Conservation (phyloP, 2,888 invertebrate genomes). For the Pristionchus maxplancki region DNA sequence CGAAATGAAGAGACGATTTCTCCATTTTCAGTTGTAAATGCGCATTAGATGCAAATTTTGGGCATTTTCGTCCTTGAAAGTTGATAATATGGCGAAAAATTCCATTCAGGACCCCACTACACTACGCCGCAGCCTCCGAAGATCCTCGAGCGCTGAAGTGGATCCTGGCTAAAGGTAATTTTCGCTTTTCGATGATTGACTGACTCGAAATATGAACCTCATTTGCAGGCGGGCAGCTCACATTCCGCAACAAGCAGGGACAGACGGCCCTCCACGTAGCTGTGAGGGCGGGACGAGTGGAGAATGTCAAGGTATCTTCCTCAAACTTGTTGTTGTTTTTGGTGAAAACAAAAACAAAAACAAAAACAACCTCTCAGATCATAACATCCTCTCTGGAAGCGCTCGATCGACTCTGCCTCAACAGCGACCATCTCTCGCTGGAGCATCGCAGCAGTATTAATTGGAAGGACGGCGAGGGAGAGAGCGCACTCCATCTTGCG, state of each 20-base stretch:
- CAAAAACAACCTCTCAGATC: too few species aligned
- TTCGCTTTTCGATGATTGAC: background rate
- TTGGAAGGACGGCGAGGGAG: background rate
- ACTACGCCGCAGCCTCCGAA: background rate
- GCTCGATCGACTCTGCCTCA: constrained; percentile 13
- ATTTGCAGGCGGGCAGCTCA: background rate
- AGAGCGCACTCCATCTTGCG: background rate
- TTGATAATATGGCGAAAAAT: too few species aligned
- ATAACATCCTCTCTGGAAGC: background rate
- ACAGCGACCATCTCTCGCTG: background rate
- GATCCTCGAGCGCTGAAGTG: background rate
- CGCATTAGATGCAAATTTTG: too few species aligned
- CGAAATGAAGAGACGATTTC: too few species aligned
- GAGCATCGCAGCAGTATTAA: background rate
- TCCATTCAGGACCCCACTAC: background rate
- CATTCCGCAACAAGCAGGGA: constrained; percentile 55
- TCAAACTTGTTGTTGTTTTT: background rate
- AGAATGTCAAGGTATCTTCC: constrained; percentile 57
- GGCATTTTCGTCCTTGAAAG: too few species aligned
- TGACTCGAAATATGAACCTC: background rate
- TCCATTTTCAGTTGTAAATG: too few species aligned
- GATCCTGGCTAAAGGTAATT: background rate
- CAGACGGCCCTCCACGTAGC: constrained; percentile 70
- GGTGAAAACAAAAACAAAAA: background rate
- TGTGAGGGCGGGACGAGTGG: constrained; percentile 65